A percentile compares a stretch with the other conserved stretches of the same genome.
Conservation (phyloP, 2,113 vertebrate species). For the Tonatia bakeri region DNA sequence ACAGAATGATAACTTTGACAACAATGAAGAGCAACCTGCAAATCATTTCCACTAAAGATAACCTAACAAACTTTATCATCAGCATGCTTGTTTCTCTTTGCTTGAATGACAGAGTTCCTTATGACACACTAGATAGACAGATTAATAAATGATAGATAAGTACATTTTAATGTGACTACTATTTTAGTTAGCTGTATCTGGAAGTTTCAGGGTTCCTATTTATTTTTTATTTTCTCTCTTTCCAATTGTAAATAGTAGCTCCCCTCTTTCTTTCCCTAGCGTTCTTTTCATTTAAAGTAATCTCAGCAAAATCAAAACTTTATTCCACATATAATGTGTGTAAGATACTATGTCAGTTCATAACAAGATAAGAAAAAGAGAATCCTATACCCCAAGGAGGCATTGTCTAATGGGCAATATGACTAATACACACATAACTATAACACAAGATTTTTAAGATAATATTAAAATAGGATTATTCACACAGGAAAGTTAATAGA, state of each 20-base stretch:
- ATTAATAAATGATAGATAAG: neutral
- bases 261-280: neutral
- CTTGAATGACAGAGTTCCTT: neutral
- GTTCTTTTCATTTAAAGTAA: neutral
- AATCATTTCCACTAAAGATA: slow-evolving; percentile 22
- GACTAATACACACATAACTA: neutral
- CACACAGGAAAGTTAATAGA: neutral
- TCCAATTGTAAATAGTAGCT: neutral
- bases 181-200: neutral
- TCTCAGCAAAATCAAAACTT: neutral
- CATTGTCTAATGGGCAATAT: neutral
- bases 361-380: neutral
- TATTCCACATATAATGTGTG: neutral
- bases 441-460: neutral
- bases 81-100: neutral
- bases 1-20: slow-evolving; percentile 54
- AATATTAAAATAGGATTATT: neutral
- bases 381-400: neutral
- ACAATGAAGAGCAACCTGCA: slow-evolving; percentile 33
- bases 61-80: neutral
- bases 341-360: neutral
- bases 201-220: neutral
- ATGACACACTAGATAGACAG: neutral
- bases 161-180: neutral
- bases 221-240: neutral